Conservation (phyloP, 1,140 invertebrate species). For the Battus philenor region DNA sequence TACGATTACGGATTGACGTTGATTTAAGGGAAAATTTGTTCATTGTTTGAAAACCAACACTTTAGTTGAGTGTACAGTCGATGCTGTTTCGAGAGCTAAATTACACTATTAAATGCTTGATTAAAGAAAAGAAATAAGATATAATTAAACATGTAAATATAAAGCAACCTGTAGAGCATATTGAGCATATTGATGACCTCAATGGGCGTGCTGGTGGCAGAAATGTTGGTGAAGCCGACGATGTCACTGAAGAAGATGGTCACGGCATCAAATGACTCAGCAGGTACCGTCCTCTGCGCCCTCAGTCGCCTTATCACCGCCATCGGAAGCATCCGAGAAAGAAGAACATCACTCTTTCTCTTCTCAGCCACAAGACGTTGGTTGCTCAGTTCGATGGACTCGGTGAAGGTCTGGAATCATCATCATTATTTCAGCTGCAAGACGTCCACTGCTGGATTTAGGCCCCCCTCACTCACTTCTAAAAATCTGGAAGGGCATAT, state of each 20-base stretch:
- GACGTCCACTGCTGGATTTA: no score
- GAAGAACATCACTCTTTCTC: conserved; percentile 82
- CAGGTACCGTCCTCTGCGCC: conserved; percentile 80
- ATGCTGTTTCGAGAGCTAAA: not conserved
- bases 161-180: conserved; percentile 56
- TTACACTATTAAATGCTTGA: not conserved
- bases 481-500: no score
- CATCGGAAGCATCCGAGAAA: conserved; percentile 84
- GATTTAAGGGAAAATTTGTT: no score
- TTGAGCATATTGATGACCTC: conserved; percentile 78
- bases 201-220: conserved; percentile 83
- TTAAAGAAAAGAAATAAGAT: not conserved
- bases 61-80: not conserved
- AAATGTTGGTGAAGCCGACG: conserved; percentile 87
- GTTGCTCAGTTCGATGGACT: conserved; percentile 83
- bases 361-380: conserved; percentile 85
- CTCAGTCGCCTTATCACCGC: conserved; percentile 81
- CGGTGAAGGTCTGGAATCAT: conserved; percentile 82
- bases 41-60: no score
- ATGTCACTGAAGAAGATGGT: conserved; percentile 91
- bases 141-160: not conserved
- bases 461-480: no score
- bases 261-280: conserved; percentile 82
- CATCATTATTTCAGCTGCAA: no score
- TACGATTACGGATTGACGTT: no score